Base-by-base conservation (phyloP, 2,888 invertebrate species). In the Habrosyne pyritoides region DNA sequence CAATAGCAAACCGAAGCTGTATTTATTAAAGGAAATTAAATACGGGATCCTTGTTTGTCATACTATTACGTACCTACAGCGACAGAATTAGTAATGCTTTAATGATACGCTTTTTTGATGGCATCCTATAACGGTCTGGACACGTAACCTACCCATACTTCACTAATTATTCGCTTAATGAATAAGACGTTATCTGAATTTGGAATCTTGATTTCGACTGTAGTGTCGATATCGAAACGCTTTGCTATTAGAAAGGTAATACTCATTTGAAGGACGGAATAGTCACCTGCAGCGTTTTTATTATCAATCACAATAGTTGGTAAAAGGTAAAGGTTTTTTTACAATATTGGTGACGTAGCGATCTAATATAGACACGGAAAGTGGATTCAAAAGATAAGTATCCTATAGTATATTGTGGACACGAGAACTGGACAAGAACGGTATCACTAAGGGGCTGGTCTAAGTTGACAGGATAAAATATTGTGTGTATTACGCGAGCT, bases 351-450 rank as follows among this genome's bases (percentile, higher is more conserved):
- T 69, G 66, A 66, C 60, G 70, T 60, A 56, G 65, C 73, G 73
- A 75, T 81, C 78, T 78, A 76, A 76, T 68, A 64, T 75, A 77
- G 79, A 81, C 76, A 73, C 76, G 76, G 79, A 77, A 77, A 82
- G 81, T 83, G 68, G 61, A 53, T 57, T 60, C 52, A 54, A 65
- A 63, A 66, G 69, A 69, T 71, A 48, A 48, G 26, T 48, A 48
- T 22, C 48, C 67, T 79, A 76, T 79, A 75, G 77, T 76, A 82
- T 82, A 83, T 81, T 83, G 81, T 82, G 78, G 79, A 81, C 79
- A 83, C 82, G 75, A 78, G 75, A 78, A 78, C 77, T 74, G 76
- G 75, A 79, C 82, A 82, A 78, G 81, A 87, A 87, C 86, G 83
- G 84, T 87, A 84, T 86, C 86, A 84, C 72, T 79, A 69, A 75